Conservation (phyloP, 92 coral and sea anemone species). For the Epizoanthus rinbou region DNA sequence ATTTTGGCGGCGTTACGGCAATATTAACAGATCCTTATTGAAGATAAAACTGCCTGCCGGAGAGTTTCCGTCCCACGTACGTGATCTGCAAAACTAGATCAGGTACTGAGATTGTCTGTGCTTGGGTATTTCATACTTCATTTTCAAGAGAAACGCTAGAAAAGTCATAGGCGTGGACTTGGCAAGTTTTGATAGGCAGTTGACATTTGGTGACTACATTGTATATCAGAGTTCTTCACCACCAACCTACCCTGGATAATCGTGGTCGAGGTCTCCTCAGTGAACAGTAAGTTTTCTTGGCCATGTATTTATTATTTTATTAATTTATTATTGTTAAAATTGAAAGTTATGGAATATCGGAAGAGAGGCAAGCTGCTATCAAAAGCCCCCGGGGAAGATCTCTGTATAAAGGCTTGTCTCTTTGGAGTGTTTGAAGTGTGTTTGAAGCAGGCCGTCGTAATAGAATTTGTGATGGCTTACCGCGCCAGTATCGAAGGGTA, state of each 20-base stretch:
- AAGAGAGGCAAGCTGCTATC: too few species aligned
- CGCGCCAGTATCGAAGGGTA: too few species aligned
- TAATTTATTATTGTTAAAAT: too few species aligned
- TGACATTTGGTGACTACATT: not conserved
- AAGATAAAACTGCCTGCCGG: conserved; percentile 1
- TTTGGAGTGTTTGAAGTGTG: too few species aligned
- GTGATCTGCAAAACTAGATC: not conserved
- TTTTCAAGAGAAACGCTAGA: not conserved
- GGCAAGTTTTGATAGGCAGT: not conserved
- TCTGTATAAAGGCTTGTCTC: too few species aligned
- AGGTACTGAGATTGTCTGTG: too few species aligned
- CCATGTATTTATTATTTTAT: too few species aligned
- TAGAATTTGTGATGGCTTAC: too few species aligned
- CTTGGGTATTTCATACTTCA: not conserved
- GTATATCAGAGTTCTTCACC: not conserved
- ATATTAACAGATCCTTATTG: not conserved
- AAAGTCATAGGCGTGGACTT: not conserved
- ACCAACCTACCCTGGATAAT: not conserved
- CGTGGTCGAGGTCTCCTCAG: not conserved
- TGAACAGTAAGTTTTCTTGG: too few species aligned
- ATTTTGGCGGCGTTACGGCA: conserved; percentile 24
- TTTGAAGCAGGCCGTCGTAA: too few species aligned
- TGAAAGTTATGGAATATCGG: too few species aligned
- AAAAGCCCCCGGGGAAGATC: too few species aligned
- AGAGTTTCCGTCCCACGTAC: not conserved